Evolutionary conservation across 30 jellyfish, hydroid and myxozoan species (phyloP).

Genomic region (Pelagia noctiluca): DNA sequence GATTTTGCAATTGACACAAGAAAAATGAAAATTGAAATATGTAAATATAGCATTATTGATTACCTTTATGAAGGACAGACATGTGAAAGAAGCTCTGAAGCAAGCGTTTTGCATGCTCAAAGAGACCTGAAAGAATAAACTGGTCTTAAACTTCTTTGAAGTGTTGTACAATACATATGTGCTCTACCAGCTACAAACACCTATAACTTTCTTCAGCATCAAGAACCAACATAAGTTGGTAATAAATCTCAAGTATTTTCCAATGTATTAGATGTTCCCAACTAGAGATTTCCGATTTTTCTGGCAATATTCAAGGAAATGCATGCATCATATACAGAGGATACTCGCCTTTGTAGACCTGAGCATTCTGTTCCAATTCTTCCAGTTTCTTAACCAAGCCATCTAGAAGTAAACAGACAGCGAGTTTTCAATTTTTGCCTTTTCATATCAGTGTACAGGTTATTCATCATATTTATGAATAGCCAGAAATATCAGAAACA

Average conservation of each 20-base stretch:
- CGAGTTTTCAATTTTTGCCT: not conserved
- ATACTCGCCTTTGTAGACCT: slow-evolving; percentile 86
- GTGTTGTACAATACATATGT: too few species aligned
- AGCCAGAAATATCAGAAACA: too few species aligned
- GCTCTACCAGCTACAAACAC: too few species aligned
- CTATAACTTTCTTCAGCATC: too few species aligned
- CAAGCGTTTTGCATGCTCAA: slow-evolving; percentile 90
- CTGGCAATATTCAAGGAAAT: too few species aligned
- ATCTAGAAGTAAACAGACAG: slow-evolving; percentile 51
- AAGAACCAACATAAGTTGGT: too few species aligned
- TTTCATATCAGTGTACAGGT: not conserved
- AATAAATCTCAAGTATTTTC: too few species aligned
- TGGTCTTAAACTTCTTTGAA: too few species aligned
- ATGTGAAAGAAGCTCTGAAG: slow-evolving; percentile 92
- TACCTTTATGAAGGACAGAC: slow-evolving; percentile 94
- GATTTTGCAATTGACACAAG: not conserved
- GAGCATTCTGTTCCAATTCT: slow-evolving; percentile 94
- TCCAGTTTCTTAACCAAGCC: slow-evolving; percentile 97
- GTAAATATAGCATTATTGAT: not conserved
- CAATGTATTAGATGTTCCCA: too few species aligned
- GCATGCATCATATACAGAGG: too few species aligned
- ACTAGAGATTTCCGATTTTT: too few species aligned
- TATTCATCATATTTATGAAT: not conserved
- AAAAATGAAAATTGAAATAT: not conserved
- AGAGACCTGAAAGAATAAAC: slow-evolving; percentile 63